These are phyloP conservation scores for Ariopsis seemanni DNA, from an alignment of 2,113 vertebrate genomes.

Conservation along the genomic window DNA sequence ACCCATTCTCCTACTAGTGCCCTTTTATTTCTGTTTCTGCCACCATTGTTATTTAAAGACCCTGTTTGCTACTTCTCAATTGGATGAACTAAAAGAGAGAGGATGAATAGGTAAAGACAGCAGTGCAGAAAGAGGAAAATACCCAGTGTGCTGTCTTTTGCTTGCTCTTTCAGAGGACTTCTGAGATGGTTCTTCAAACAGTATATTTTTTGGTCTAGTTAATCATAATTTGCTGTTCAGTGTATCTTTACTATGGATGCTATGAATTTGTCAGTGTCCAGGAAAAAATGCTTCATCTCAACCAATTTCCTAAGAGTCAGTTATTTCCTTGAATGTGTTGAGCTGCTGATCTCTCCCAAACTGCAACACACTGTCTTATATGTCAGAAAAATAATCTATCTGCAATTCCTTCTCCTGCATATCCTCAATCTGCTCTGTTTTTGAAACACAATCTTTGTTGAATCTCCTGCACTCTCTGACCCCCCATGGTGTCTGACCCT, in stretches of 20 bases:
- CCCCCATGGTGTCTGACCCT: too few relatives aligned
- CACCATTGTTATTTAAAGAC: conserved; percentile 10
- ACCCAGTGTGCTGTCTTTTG: not conserved
- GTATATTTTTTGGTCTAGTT: not conserved
- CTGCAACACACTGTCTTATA: not conserved
- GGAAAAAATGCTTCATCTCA: not conserved
- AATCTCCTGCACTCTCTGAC: not conserved
- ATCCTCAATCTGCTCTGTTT: not conserved
- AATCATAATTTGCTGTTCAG: not conserved
- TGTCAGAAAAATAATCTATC: not conserved
- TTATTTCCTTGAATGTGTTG: not conserved
- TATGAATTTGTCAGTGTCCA: not conserved
- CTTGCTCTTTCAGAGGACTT: not conserved
- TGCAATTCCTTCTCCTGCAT: not conserved
- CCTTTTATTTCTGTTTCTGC: not conserved
- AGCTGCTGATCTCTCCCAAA: not conserved
- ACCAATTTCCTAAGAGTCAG: not conserved
- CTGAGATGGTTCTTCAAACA: not conserved
- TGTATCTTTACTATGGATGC: not conserved
- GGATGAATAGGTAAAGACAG: not conserved
- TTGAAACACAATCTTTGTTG: not conserved
- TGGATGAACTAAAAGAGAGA: not conserved
- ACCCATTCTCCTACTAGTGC: not conserved
- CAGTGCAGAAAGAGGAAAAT: too few relatives aligned
- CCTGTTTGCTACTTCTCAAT: not conserved